phyloP scores from a whole-genome alignment of 1,140 invertebrate species.

The Holcopasites calliopsidis region DNA sequence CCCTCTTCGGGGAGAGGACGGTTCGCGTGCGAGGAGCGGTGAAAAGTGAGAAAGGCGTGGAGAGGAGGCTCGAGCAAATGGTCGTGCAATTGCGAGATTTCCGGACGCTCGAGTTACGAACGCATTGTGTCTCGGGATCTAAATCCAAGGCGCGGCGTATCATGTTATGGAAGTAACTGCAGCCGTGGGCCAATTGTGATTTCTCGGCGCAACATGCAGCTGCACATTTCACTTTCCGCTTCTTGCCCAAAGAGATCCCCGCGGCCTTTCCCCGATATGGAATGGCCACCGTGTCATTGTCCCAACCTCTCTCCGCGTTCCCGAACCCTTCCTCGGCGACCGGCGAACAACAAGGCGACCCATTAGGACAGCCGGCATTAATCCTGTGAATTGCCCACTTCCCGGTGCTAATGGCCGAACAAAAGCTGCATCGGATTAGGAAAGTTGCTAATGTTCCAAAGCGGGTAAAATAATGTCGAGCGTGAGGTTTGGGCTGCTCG shows the following conservation, averaged over 20 bases:
- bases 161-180: constrained; percentile 65
- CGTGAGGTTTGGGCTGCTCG: too few relatives aligned
- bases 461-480: too few relatives aligned
- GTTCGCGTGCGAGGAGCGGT: neutral
- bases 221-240: constrained; percentile 43
- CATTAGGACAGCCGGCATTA: constrained; percentile 62
- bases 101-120: constrained; percentile 70
- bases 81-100: constrained; percentile 71
- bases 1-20: neutral
- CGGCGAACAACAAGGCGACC: constrained; percentile 54
- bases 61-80: neutral
- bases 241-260: constrained; percentile 19
- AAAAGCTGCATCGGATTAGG: neutral
- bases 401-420: neutral
- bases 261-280: neutral
- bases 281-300: neutral
- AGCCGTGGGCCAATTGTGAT: constrained; percentile 42
- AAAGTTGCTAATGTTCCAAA: too few relatives aligned
- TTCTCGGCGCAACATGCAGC: constrained; percentile 32
- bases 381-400: constrained; percentile 53
- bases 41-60: neutral
- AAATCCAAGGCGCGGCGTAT: constrained; percentile 72
- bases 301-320: too few relatives aligned
- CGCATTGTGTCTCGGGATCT: constrained; percentile 71
- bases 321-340: neutral